A percentile compares a stretch with the other conserved stretches of the same genome.
Evolutionary conservation across 2,113 vertebrate species (phyloP).

Genomic region (Numenius arquata): DNA sequence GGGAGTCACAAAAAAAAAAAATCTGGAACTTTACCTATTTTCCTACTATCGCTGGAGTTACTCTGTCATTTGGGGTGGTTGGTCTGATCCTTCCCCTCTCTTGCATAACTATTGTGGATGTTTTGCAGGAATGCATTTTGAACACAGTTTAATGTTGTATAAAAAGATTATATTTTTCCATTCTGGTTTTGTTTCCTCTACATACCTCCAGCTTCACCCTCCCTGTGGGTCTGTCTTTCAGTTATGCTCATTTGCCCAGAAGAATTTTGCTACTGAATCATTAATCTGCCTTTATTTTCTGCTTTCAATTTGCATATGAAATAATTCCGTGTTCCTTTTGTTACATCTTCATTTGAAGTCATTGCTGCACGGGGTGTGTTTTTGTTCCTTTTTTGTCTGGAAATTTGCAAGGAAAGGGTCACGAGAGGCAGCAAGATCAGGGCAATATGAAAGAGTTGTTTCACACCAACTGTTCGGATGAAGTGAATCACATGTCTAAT

Average conservation of each 20-base stretch:
- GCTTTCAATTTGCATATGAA: neutral
- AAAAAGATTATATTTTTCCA: neutral
- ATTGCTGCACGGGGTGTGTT: neutral
- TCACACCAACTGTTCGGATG: neutral
- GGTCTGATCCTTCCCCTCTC: neutral
- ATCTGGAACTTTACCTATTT: neutral
- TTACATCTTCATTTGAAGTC: neutral
- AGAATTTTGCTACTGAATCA: conserved; percentile 13
- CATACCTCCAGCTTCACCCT: neutral
- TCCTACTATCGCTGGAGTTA: neutral
- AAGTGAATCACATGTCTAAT: neutral
- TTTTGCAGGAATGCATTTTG: neutral
- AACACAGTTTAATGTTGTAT: neutral
- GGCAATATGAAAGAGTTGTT: neutral
- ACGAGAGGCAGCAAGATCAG: neutral
- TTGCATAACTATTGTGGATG: neutral
- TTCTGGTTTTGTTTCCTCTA: neutral
- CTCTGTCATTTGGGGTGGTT: neutral
- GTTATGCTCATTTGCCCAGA: neutral
- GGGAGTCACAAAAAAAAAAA: neutral
- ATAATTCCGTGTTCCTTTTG: neutral
- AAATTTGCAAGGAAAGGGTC: neutral
- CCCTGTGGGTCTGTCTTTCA: neutral
- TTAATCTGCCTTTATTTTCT: conserved; percentile 18
- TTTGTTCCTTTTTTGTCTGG: neutral